Evolutionary conservation across 2,797 vertebrate genomes (phyloP), one percentile per base, ranked within the genome.

Genomic region (Lycodopsis pacificus): DNA sequence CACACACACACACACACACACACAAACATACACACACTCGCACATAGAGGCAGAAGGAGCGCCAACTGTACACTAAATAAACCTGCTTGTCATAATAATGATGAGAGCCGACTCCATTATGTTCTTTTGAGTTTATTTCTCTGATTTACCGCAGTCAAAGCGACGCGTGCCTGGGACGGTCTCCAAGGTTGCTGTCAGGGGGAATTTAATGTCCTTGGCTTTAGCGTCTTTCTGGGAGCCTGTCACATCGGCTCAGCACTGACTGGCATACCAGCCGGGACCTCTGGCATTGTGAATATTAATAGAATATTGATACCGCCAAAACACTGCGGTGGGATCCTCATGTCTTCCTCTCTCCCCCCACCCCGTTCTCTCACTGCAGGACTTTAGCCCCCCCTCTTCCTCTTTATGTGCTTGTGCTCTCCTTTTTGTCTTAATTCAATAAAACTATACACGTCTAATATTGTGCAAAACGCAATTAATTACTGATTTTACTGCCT

Each of bases 241-340:
- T 96, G 95, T 96, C 95, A 96, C 95, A 95, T 96, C 89, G 13
- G 86, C 95, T 96, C 96, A 95, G 92, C 85, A 71, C 90, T 94
- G 95, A 96, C 94, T 93, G 92, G 93, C 86, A 80, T 90, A 94
- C 93, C 94, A 96, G 94, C 94, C 91, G 90, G 91, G 94, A 96
- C 96, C 95, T 94, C 96, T 96, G 95, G 95, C 95, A 95, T 94
- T 92, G 94, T 94, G 95, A 94, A 95, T 96, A 97, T 97, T 97
- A 97, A 96, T 96, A 96, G 96, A 96, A 97, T 97, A 97, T 97
- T 96, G 96, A 97, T 97, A 97, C 91, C 95, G 93, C 94, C 93
- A 94, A 96, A 97, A 96, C 92, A 91, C 89, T 89, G 87, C 88
- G 90, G 92, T 94, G 93, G 94, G 94, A 96, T 95, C 93, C 92